Conservation (phyloP, 2,888 invertebrate species). For the Drosophila ezoana region DNA sequence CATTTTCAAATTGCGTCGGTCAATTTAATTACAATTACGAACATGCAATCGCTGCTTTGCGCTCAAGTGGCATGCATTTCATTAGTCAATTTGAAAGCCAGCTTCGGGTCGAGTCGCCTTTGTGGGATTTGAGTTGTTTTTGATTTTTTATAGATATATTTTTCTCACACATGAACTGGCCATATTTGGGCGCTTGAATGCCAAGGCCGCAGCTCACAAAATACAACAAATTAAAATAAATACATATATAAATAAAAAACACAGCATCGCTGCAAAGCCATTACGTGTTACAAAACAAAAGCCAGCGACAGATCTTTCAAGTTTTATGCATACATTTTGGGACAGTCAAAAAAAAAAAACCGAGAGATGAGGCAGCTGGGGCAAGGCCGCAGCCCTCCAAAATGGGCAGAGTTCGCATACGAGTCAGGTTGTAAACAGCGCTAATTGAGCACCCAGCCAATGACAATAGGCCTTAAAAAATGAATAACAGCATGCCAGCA, state of each 20-base stretch:
- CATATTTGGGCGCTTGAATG: conserved; percentile 77
- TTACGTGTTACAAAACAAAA: conserved; percentile 64
- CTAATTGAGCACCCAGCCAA: conserved; percentile 46
- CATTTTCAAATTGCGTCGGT: conserved; percentile 19
- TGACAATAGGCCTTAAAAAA: conserved; percentile 26
- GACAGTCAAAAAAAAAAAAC: conserved; percentile 33
- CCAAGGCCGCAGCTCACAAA: conserved; percentile 65
- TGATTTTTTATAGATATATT: neutral
- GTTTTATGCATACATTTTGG: conserved; percentile 64
- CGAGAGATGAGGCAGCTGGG: conserved; percentile 22
- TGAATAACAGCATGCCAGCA: neutral
- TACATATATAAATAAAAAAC: conserved; percentile 13
- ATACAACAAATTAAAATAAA: conserved; percentile 31
- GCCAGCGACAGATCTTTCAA: conserved; percentile 46
- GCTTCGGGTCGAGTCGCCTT: conserved; percentile 15
- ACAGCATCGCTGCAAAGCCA: conserved; percentile 32
- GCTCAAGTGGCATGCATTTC: conserved; percentile 46
- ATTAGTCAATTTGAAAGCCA: conserved; percentile 49
- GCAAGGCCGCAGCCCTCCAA: conserved; percentile 56
- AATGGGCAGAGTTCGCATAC: conserved; percentile 41
- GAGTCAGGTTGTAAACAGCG: conserved; percentile 27
- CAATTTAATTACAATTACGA: conserved; percentile 49
- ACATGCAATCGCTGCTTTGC: conserved; percentile 18
- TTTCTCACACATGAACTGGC: conserved; percentile 66
- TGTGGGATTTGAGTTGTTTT: conserved; percentile 14